Base-by-base conservation (phyloP, 2,113 vertebrate species). In the Aramus guarauna region DNA sequence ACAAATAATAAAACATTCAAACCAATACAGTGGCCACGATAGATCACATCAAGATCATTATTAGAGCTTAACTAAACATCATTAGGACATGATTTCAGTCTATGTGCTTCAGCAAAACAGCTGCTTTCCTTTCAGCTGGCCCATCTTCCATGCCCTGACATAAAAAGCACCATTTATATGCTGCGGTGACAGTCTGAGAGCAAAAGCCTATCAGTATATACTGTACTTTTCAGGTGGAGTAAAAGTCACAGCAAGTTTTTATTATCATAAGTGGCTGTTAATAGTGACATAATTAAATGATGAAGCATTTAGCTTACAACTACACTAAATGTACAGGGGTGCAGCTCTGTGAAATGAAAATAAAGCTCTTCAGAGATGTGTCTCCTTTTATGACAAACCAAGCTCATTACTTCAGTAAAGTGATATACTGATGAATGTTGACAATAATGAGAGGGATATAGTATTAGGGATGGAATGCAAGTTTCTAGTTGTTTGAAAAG, bases 201-300 rank as follows among this genome's bases (percentile, higher is more conserved):
- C 52, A 78, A 62, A 88, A 85, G 22, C 1, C 0, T 5, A 8
- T 2, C 74, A 26, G 13, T 55, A 36, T 1, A 24, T 0, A 1
- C 32, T 24, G 14, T 3, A 14, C 20, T 68, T 52, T 60, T 22
- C 16, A 45, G 24, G 15, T 52, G 29, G 37, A 74, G 47, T 13
- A 19, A 67, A 52, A 72, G 22, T 74, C 56, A 53, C 45, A 29
- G 30, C 5, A 84, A 73, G 52, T 14, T 43, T 43, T 64, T 52
- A 45, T 58, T 34, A 43, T 9, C 34, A 39, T 6, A 37, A 81
- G 47, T 5, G 7, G 20, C 52, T 72, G 43, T 34, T 67, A 63
- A 47, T 45, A 43, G 34, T 56, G 62, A 6, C 55, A 76, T 71
- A 88, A 85, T 50, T 24, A 76, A 88, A 79, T 15, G 12, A 34